Percentiles rank a stretch among this genome's conserved stretches.
Conservation (phyloP, 2,888 invertebrate species). For the Lasioglossum malachurum region DNA sequence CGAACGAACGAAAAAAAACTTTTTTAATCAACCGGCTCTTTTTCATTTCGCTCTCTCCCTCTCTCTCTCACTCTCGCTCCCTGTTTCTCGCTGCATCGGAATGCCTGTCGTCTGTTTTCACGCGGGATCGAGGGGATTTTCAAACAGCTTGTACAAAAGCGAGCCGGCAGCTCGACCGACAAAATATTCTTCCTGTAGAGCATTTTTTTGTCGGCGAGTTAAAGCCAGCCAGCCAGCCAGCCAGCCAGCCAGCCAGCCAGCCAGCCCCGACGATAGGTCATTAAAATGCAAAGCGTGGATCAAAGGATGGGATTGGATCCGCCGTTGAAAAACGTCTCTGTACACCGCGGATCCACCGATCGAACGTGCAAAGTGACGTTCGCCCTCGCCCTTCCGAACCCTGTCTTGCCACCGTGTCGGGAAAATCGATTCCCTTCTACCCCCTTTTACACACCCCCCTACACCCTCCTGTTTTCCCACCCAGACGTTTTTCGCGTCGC, state of each 20-base stretch:
- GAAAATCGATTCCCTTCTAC: background rate
- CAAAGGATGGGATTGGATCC: conserved; percentile 77
- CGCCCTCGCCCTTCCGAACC: background rate
- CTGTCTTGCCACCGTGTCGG: background rate
- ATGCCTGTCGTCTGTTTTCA: conserved; percentile 39
- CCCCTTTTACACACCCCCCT: too few species aligned
- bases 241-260: conserved; percentile 44
- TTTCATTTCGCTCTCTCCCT: conserved; percentile 10
- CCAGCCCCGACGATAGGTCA: conserved; percentile 67
- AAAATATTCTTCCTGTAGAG: conserved; percentile 55
- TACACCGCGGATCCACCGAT: conserved; percentile 40
- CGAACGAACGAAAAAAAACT: conserved; percentile 12
- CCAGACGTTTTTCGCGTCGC: background rate
- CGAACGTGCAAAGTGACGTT: conserved; percentile 7
- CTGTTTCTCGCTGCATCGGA: background rate
- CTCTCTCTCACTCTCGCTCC: background rate
- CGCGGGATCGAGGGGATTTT: conserved; percentile 28
- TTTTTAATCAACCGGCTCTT: conserved; percentile 26
- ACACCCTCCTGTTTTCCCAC: background rate
- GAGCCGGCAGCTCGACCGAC: conserved; percentile 25
- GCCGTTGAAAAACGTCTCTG: conserved; percentile 56
- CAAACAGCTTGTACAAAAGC: conserved; percentile 49
- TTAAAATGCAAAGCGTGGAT: conserved; percentile 80
- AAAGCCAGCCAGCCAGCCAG: conserved; percentile 53
- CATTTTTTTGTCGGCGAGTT: conserved; percentile 46